phyloP scores from a whole-genome alignment of 2,113 vertebrate species.

The Megaptera novaeangliae region DNA sequence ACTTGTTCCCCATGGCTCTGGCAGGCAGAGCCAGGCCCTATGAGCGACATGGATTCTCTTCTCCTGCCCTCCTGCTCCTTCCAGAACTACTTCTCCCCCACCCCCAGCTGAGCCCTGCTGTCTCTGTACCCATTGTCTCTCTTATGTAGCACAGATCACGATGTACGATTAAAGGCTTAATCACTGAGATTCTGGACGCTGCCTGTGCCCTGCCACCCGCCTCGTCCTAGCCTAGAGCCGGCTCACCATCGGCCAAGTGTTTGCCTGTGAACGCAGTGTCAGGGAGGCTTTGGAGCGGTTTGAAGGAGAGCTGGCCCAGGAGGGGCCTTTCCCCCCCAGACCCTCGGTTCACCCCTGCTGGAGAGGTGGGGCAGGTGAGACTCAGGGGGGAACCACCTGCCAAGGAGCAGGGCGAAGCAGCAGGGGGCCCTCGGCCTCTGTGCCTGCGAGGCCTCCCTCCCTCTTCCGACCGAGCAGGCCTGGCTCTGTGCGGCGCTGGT shows the following conservation, averaged over 20 bases:
- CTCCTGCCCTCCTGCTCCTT: background rate
- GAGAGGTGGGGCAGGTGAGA: background rate
- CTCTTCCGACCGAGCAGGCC: fast-evolving
- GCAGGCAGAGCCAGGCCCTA: background rate
- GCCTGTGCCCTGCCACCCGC: too few relatives aligned
- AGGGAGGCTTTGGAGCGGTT: background rate
- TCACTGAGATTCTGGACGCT: background rate
- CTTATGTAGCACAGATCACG: fast-evolving
- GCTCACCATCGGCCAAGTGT: fast-evolving
- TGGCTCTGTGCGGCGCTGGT: fast-evolving
- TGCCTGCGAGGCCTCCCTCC: background rate
- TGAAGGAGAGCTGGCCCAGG: too few relatives aligned
- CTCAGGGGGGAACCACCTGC: background rate
- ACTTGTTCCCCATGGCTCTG: background rate
- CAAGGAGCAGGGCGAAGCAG: fast-evolving
- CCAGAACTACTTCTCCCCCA: background rate
- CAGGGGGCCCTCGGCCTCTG: fast-evolving
- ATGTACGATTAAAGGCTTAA: fast-evolving
- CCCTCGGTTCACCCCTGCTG: background rate
- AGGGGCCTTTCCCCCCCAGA: fast-evolving
- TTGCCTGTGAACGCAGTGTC: background rate
- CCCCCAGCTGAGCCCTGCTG: fast-evolving
- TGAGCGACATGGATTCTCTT: fast-evolving
- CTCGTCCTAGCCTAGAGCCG: background rate
- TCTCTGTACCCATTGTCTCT: fast-evolving